Evolutionary conservation across 1,140 invertebrate genomes (phyloP).

Genomic region (Aphis gossypii): DNA sequence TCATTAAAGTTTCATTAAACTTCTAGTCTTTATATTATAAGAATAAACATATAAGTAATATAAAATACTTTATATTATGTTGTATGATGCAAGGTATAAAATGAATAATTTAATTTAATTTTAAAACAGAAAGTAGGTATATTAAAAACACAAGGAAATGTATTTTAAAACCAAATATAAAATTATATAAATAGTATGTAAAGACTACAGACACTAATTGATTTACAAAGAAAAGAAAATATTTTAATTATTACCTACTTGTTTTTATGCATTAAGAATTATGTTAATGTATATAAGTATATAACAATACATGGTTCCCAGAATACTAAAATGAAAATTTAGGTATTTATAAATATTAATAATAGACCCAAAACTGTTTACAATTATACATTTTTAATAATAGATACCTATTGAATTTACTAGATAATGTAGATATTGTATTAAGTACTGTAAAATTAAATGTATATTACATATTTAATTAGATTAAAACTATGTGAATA

Average conservation of each 20-base stretch:
- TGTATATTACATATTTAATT: too few species aligned
- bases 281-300: not conserved
- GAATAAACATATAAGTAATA: not conserved
- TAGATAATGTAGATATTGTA: not conserved
- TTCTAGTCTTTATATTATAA: too few species aligned
- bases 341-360: not conserved
- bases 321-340: not conserved
- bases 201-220: not conserved
- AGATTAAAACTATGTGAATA: not conserved
- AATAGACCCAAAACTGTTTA: not conserved
- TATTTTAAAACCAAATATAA: not conserved
- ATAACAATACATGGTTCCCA: conserved; percentile 23
- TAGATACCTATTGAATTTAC: not conserved
- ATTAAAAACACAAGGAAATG: not conserved
- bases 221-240: not conserved
- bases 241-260: conserved; percentile 42
- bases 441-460: not conserved
- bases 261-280: not conserved
- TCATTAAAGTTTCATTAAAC: too few species aligned
- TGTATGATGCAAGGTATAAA: not conserved
- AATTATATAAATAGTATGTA: not conserved
- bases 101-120: not conserved
- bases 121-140: conserved; percentile 9
- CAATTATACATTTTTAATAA: not conserved
- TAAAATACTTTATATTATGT: not conserved